A percentile compares a stretch with the other conserved stretches of the same genome.
Evolutionary conservation across 2,888 invertebrate species (phyloP).

Genomic region (Chaitophorus viminalis): DNA sequence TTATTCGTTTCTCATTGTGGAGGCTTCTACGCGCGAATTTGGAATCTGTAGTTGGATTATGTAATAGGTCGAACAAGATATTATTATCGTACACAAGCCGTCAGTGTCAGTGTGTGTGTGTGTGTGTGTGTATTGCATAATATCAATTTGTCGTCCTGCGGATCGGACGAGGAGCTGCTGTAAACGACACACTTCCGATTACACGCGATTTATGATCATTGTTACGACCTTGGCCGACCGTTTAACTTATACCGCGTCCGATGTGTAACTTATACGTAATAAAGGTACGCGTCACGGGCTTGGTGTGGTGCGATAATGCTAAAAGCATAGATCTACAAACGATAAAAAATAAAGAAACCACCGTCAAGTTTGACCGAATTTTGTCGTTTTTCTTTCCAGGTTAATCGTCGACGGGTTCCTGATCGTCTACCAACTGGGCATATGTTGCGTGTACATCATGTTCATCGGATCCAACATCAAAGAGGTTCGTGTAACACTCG

Average conservation of each 20-base stretch:
- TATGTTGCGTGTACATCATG: constrained; percentile 87
- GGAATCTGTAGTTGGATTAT: too few species aligned
- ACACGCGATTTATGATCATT: constrained; percentile 38
- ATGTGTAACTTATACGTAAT: too few species aligned
- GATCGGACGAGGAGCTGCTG: background rate
- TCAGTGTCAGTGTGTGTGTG: too few species aligned
- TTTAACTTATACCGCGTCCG: background rate
- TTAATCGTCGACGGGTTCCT: constrained; percentile 75
- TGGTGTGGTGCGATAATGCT: too few species aligned
- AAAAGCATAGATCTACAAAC: too few species aligned
- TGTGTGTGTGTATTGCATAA: too few species aligned
- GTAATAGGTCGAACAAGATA: too few species aligned
- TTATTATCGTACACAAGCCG: too few species aligned
- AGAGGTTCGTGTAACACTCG: background rate
- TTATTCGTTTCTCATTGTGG: too few species aligned
- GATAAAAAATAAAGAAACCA: background rate
- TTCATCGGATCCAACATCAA: constrained; percentile 77
- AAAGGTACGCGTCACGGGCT: too few species aligned
- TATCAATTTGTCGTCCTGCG: constrained; percentile 12
- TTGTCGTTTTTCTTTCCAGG: constrained; percentile 67
- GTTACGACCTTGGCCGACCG: constrained; percentile 32
- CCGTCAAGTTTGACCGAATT: constrained; percentile 1
- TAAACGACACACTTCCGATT: constrained; percentile 45
- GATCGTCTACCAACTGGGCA: constrained; percentile 86
- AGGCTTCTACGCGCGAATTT: too few species aligned